Conservation (phyloP, 2,888 invertebrate species). For the Cosmia pyralina region DNA sequence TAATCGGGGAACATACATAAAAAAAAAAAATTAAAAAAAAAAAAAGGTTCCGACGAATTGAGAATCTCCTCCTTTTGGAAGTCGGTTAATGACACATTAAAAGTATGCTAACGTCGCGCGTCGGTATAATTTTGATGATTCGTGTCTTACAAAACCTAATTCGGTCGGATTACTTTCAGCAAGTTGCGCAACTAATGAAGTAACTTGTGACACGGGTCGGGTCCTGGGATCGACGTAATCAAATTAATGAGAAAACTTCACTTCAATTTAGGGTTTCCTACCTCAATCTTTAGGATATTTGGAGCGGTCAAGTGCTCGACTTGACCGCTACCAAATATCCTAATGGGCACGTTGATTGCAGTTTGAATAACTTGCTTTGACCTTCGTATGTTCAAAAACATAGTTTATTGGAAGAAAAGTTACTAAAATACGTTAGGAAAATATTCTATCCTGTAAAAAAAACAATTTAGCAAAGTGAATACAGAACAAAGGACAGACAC, state of each 20-base stretch:
- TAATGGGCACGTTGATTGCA: conserved; percentile 76
- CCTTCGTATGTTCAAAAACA: conserved; percentile 27
- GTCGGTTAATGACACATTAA: conserved; percentile 37
- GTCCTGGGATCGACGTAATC: conserved; percentile 89
- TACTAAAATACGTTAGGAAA: conserved; percentile 6
- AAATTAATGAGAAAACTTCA: conserved; percentile 90
- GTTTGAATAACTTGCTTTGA: conserved; percentile 48
- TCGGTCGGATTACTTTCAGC: conserved; percentile 87
- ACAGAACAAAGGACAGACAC: conserved; percentile 4
- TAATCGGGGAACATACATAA: too few relatives aligned
- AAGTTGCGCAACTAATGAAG: conserved; percentile 90
- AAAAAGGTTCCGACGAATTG: too few relatives aligned
- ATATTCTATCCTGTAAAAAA: neutral
- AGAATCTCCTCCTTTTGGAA: too few relatives aligned
- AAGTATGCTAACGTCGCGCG: conserved; percentile 47
- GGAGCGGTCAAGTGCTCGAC: conserved; percentile 82
- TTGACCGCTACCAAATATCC: conserved; percentile 71
- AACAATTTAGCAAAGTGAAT: neutral
- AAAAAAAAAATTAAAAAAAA: too few relatives aligned
- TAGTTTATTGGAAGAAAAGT: conserved; percentile 13
- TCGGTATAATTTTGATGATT: conserved; percentile 81
- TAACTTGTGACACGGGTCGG: conserved; percentile 90
- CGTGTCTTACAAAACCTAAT: conserved; percentile 87
- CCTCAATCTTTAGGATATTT: conserved; percentile 88
- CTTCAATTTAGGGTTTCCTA: conserved; percentile 88